phyloP scores from a whole-genome alignment of 2,113 vertebrate genomes.

The Phoxinus phoxinus region DNA sequence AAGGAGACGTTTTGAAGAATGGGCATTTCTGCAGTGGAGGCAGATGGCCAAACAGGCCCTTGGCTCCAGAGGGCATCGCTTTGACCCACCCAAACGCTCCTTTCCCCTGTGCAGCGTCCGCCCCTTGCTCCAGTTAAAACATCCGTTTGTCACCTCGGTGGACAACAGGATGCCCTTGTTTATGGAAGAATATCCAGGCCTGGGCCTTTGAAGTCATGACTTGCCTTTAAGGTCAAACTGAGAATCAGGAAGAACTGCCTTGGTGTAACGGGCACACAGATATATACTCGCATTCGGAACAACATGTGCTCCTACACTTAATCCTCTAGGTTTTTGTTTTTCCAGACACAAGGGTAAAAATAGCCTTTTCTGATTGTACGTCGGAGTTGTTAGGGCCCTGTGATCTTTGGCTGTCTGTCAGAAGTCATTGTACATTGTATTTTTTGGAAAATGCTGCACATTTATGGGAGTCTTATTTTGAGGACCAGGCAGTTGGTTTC shows the following conservation, averaged over 20 bases:
- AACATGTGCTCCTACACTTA: constrained; percentile 22
- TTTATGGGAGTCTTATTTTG: neutral
- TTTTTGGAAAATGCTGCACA: neutral
- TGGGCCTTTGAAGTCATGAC: constrained; percentile 55
- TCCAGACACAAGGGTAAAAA: constrained; percentile 13
- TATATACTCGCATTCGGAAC: constrained; percentile 36
- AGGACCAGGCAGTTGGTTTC: neutral
- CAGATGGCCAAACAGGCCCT: constrained; percentile 5
- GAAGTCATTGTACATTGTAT: constrained; percentile 17
- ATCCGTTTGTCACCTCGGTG: constrained; percentile 62
- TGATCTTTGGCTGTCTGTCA: constrained; percentile 9
- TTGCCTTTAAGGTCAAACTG: constrained; percentile 51
- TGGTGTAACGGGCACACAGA: constrained; percentile 28
- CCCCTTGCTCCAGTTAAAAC: constrained; percentile 58
- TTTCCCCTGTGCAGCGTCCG: constrained; percentile 1
- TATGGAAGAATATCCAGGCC: constrained; percentile 56
- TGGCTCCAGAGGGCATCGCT: constrained; percentile 43
- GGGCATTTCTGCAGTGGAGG: neutral
- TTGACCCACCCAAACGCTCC: neutral
- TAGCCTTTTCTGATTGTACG: constrained; percentile 6
- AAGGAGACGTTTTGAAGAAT: constrained; percentile 4
- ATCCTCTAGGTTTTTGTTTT: constrained; percentile 23
- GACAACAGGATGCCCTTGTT: constrained; percentile 64
- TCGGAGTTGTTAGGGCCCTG: neutral
- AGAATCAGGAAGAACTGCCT: constrained; percentile 45